phyloP scores from a whole-genome alignment of 2,113 vertebrate genomes.

The Lepus timidus region DNA sequence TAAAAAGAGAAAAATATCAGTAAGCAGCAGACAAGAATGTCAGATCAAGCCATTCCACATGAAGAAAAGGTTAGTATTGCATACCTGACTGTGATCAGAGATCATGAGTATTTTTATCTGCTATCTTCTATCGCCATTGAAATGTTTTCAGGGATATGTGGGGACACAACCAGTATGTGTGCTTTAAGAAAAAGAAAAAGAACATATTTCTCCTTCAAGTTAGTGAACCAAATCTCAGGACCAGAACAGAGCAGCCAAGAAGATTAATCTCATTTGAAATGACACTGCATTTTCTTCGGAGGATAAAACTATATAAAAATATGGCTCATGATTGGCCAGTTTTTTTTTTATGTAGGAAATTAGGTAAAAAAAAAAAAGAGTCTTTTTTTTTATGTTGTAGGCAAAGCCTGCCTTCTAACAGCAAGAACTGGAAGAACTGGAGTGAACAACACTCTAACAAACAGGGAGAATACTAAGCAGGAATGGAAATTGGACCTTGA shows the following conservation, averaged over 20 bases:
- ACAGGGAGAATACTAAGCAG: background rate
- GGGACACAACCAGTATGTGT: background rate
- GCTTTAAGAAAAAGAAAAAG: slow-evolving; percentile 14
- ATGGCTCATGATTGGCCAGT: background rate
- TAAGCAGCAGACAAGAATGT: background rate
- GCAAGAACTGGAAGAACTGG: background rate
- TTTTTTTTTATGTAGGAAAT: too few relatives aligned
- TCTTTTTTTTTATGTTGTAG: background rate
- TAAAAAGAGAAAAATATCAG: background rate
- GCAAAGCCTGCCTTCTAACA: slow-evolving; percentile 17
- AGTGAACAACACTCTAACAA: background rate
- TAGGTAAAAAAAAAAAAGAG: background rate
- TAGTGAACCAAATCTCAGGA: slow-evolving; percentile 40
- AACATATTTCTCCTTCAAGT: slow-evolving; percentile 13
- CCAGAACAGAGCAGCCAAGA: slow-evolving; percentile 39
- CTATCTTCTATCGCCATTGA: background rate
- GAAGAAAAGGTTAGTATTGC: slow-evolving; percentile 11
- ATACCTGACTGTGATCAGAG: background rate
- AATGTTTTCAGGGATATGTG: background rate
- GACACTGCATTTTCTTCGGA: slow-evolving; percentile 47
- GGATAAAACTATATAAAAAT: background rate
- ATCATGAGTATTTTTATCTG: background rate
- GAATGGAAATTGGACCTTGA: background rate
- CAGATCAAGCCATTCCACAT: background rate
- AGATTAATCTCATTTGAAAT: slow-evolving; percentile 65